Base-by-base conservation (phyloP, 2,888 invertebrate genomes). In the Lottia gigantea region DNA sequence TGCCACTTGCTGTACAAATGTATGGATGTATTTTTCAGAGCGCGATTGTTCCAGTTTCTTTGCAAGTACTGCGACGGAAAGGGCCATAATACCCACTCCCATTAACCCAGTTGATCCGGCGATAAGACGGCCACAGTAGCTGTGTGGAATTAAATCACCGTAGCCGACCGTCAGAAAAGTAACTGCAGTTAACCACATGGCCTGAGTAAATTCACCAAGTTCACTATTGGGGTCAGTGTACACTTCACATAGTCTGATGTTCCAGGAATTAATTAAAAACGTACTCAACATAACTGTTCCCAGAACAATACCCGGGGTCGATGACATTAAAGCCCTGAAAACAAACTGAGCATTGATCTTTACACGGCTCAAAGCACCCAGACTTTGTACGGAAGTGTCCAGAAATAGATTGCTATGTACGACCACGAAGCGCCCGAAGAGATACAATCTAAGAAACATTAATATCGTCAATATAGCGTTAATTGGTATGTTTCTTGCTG, bases 161-260 rank as follows among this genome's bases (percentile, higher is more conserved):
- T 84, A 84, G 15, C 84, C 84, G 14, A 84, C 74, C 0, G 84
- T 84, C 49, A 84, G 71, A 72, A 84, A 84, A 23, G 84, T 84
- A 4, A 84, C 82, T 12, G 83, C 80, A 19, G 81, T 84, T 72
- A 84, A 72, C 84, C 84, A 84, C 71, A 83, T 73, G n/a, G 82
- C 79, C 74, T 82, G 82, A 62, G 80, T 74, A 67, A 80, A 82
- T 7, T 63, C 65, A 65, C 79, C 77, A 40, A 75, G 77, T 16
- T 71, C 75, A 31, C 76, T 75, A n/a, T 70, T 72, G 2, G 79
- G 77, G 6, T 80, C 77, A 1, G 80, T 78, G 73, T 83, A 80
- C 62, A 79, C 76, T 69, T 84, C 84, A 70, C 84, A 84, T 45
- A 82, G 76, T 31, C 83, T 72, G 31, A 82, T 74, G 40, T 80